A percentile compares a stretch with the other conserved stretches of the same genome.
phyloP scores from a whole-genome alignment of 2,888 invertebrate species.

The Hoplodrina ambigua region DNA sequence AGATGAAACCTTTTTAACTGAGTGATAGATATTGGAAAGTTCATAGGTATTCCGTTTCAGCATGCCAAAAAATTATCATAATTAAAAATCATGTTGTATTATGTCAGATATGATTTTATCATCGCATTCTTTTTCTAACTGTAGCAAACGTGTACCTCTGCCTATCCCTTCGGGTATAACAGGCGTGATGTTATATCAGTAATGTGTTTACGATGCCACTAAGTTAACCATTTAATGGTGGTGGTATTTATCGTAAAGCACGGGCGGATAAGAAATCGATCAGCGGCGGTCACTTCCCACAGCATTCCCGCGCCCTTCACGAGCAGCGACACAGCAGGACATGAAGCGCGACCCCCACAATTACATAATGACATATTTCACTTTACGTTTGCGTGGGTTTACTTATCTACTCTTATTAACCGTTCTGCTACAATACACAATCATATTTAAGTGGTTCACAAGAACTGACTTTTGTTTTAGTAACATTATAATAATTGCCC shows the following conservation, averaged over 20 bases:
- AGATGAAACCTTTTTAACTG: no score
- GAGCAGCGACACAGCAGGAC: slow-evolving; percentile 22
- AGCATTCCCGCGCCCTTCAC: slow-evolving; percentile 10
- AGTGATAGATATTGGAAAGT: no score
- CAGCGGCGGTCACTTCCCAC: slow-evolving; percentile 15
- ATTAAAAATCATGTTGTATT: no score
- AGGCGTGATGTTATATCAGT: not conserved
- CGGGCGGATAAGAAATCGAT: slow-evolving; percentile 24
- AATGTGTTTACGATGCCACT: not conserved
- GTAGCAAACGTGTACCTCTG: no score
- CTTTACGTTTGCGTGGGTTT: slow-evolving; percentile 24
- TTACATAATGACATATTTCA: slow-evolving; percentile 51
- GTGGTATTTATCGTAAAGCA: not conserved
- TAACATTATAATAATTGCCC: slow-evolving; percentile 3
- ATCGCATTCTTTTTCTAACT: no score
- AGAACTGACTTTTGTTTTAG: not conserved
- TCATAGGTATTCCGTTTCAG: no score
- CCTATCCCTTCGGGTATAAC: no score
- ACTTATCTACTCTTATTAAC: slow-evolving; percentile 17
- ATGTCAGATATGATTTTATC: no score
- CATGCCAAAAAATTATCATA: no score
- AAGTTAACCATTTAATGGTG: not conserved
- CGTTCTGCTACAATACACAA: slow-evolving; percentile 23
- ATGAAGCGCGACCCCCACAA: slow-evolving; percentile 11
- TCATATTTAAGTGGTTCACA: slow-evolving; percentile 14